Percentiles rank a stretch among this genome's conserved stretches.
phyloP scores from a whole-genome alignment of 2,888 invertebrate species.

The Drosophila affinis region DNA sequence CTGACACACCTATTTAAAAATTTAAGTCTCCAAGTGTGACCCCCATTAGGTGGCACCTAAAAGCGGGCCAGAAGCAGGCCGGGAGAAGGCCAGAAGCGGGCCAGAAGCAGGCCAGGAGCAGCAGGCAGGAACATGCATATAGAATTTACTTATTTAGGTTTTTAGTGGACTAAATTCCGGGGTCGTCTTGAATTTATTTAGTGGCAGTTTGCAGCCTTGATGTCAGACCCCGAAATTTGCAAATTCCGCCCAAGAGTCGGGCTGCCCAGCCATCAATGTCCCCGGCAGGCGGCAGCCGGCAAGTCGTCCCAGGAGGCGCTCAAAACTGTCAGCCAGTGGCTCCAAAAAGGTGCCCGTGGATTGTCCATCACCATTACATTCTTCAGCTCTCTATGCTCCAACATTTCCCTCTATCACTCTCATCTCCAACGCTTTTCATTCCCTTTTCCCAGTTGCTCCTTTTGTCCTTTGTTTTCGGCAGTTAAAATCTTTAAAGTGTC shows the following conservation, averaged over 20 bases:
- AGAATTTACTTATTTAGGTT: constrained; percentile 74
- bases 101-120: background rate
- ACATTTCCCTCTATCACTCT: too few relatives aligned
- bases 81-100: background rate
- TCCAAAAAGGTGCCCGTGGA: constrained; percentile 30
- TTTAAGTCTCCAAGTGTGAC: constrained; percentile 78
- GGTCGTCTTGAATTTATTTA: constrained; percentile 70
- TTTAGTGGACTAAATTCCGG: constrained; percentile 45
- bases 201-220: constrained; percentile 49
- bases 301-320: constrained; percentile 27
- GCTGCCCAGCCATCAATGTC: constrained; percentile 27
- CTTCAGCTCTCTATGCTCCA: background rate
- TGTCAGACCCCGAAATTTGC: constrained; percentile 52
- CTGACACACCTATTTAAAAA: constrained; percentile 81
- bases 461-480: constrained; percentile 24
- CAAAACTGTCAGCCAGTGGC: constrained; percentile 13
- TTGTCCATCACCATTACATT: background rate
- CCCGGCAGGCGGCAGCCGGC: background rate
- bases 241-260: constrained; percentile 45
- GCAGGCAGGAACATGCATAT: constrained; percentile 36
- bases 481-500: constrained; percentile 5
- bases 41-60: constrained; percentile 78
- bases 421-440: background rate
- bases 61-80: constrained; percentile 10
- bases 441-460: background rate